Evolutionary conservation across 2,797 vertebrate genomes (phyloP).

Genomic region (Vireo griseus): DNA sequence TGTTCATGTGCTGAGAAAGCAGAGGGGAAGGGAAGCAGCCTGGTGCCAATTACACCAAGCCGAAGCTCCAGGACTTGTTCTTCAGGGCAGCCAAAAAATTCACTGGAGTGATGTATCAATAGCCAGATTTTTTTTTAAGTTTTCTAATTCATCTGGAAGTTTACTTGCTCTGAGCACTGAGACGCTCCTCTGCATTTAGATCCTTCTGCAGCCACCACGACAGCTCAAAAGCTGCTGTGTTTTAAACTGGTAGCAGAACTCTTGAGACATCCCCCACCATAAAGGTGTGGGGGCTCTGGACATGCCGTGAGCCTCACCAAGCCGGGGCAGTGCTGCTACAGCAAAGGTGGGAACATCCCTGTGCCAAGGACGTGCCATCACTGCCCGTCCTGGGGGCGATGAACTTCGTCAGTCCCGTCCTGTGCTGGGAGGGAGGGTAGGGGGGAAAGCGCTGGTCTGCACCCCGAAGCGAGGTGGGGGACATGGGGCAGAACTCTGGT

Average conservation of each 20-base stretch:
- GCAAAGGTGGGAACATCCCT: not conserved
- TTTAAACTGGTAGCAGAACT: not conserved
- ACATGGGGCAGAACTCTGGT: fast-evolving
- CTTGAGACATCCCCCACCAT: not conserved
- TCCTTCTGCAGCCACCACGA: not conserved
- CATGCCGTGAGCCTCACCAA: fast-evolving
- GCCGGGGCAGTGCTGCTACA: not conserved
- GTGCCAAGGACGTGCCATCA: not conserved
- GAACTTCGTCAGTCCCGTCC: not conserved
- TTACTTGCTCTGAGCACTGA: not conserved
- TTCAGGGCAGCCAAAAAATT: not conserved
- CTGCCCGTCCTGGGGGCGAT: fast-evolving
- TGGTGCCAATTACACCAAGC: not conserved
- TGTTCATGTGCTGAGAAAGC: not conserved
- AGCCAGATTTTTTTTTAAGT: not conserved
- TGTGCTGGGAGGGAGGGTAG: no score
- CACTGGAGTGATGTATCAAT: not conserved
- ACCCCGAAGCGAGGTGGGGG: fast-evolving
- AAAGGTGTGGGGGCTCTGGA: not conserved
- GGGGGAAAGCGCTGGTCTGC: not conserved
- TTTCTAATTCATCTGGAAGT: not conserved
- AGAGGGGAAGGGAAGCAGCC: not conserved
- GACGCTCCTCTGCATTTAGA: fast-evolving
- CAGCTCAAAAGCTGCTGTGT: not conserved
- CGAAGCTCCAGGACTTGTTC: not conserved